Evolutionary conservation across 2,797 vertebrate genomes (phyloP).

Genomic region (Gymnoscopelus braueri): DNA sequence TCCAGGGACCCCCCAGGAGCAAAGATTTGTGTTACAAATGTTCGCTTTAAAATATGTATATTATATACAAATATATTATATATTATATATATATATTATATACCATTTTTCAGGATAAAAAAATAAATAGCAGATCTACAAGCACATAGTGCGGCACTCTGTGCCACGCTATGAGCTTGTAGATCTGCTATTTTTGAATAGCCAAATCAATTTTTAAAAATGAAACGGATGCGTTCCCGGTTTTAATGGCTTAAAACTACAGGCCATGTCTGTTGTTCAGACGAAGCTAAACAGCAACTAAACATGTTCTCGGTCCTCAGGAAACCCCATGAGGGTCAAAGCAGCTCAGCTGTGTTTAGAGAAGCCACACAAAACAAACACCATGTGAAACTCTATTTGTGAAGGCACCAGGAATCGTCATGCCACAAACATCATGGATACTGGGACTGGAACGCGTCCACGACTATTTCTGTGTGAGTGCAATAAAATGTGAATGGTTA

Average conservation of each 20-base stretch:
- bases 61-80: too few relatives aligned
- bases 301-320: conserved; percentile 20
- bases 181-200: too few relatives aligned
- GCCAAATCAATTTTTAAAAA: too few relatives aligned
- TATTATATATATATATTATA: too few relatives aligned
- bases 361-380: conserved; percentile 15
- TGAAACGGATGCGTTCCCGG: too few relatives aligned
- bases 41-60: too few relatives aligned
- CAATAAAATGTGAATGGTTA: conserved; percentile 53
- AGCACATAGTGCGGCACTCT: too few relatives aligned
- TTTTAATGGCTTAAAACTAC: background rate
- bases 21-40: too few relatives aligned
- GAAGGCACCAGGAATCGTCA: conserved; percentile 39
- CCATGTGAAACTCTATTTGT: conserved; percentile 42
- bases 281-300: background rate
- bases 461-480: conserved; percentile 60
- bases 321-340: conserved; percentile 12
- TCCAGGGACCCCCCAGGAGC: too few relatives aligned
- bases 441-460: conserved; percentile 50
- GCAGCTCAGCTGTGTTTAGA: conserved; percentile 34
- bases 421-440: conserved; percentile 45
- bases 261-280: background rate
- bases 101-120: too few relatives aligned
- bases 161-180: too few relatives aligned
- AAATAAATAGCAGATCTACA: too few relatives aligned